Base-by-base conservation (phyloP, 2,888 invertebrate genomes). In the Stenchaetothrips biformis region DNA sequence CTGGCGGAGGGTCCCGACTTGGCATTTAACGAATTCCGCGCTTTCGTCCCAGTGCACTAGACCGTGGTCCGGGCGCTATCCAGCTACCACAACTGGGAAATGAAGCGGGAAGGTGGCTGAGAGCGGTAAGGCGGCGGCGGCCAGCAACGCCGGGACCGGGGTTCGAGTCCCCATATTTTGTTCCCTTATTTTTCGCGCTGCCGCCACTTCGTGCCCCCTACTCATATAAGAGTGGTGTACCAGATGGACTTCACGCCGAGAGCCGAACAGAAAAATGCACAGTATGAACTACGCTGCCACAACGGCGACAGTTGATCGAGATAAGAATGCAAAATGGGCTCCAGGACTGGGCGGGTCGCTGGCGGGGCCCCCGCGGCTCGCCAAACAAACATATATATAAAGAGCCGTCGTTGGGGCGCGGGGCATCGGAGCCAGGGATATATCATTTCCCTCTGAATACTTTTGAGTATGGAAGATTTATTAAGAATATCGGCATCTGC, bases 21-120 rank as follows among this genome's bases (percentile, higher is more conserved):
- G 59, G 18, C 67, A 21, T 74, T 74, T 74, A 74, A 74, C 67
- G 67, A 74, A 74, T 74, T 74, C 67, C 67, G 67, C 21, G 21
- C 18, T 74, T 74, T 74, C 67, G 13, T 13, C 18, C 53, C 53
- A 53, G 18, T 53, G 16, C 13, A 53, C 13, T 18, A 53, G 53
- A 53, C 16, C 53, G 53, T 13, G 53, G 53, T 18, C 53, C 0
- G 11, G 53, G 11, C 53, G 16, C 16, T 2, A 16, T 7, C 53
- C 53, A 53, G 13, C 53, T 18, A 4, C 8, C 16, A 9, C 13
- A 6, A 53, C 53, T 53, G 53, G 2, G n/a, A n/a, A n/a, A n/a
- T n/a, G n/a, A n/a, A n/a, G n/a, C n/a, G n/a, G n/a, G n/a, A n/a
- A n/a, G n/a, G 13, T 13, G 16, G 53, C 53, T 13, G 16, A 18